Evolutionary conservation across 2,113 vertebrate genomes (phyloP), one percentile per base, ranked within the genome.

Genomic region (Oreotrochilus melanogaster): DNA sequence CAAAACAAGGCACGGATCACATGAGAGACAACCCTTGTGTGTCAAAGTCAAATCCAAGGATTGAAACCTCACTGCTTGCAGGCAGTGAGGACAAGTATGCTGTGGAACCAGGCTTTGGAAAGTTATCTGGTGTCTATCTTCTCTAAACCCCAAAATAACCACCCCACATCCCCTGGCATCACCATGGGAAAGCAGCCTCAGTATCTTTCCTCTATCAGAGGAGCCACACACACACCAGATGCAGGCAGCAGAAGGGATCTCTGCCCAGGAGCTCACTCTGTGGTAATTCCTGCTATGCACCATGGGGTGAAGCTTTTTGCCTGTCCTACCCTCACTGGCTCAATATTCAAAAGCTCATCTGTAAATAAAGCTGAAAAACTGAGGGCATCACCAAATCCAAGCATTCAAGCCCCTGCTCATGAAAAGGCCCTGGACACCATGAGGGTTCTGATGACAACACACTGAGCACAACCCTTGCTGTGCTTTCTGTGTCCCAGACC

Each of bases 51-150:
- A 86, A 90, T 37, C 8, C 2, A 18, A 86, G 85, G 33, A 92
- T n/a, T 47, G n/a, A 92, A 97, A 96, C 64, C 76, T 92, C 83
- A 33, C n/a, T 30, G 93, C 58, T 67, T 30, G 7, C 83, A 82
- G 92, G 84, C 4, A 6, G 58, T 5, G 89, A 95, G 88, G 28
- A 88, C 84, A 84, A 75, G 21, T 30, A 89, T 69, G 89, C 82
- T 94, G 89, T 90, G 90, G 90, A 94, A 78, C 78, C 94, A 76
- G 92, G 21, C 93, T 67, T 75, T 74, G 93, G 91, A 91, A 97
- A 96, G 81, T 76, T 88, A 93, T n/a, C 94, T 95, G 89, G 57
- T 89, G 87, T 53, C 96, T 92, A 95, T 93, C 95, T 88, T 56
- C 48, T 92, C 51, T 91, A 95, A 97, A 96, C 87, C 86, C 92